Evolutionary conservation across 2,888 invertebrate species (phyloP), one percentile per base, ranked within the genome.

Genomic region (Drepana falcataria): DNA sequence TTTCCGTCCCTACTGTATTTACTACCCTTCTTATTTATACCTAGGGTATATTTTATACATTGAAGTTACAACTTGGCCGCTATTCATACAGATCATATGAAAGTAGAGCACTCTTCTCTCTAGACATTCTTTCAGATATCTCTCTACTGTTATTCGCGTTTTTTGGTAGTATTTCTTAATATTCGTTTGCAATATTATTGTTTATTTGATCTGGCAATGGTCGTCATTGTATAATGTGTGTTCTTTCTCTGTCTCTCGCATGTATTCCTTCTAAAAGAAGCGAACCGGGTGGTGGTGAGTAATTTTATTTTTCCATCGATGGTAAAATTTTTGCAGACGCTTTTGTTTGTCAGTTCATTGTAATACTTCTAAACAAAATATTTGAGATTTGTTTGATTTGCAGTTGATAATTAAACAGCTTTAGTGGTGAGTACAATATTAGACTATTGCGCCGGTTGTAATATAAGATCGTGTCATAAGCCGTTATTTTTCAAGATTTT

Each of bases 401-500:
- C 21, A 1, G 21, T 21, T 21, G 21, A 21, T 21, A 21, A 21
- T 21, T 21, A 21, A 21, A 21, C 21, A 21, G 21, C 21, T 21
- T 21, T 21, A 21, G 21, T 21, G 68, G 73, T 73, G 51, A 74
- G 70, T 71, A 55, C 21, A 21, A 21, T 21, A 21, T 21, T 21
- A 21, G 21, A 21, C 21, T 21, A 21, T 59, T 60, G 47, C 48
- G 48, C 62, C 67, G 64, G 66, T 62, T 65, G 48, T 60, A 62
- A 61, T 63, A 64, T 60, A 60, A 56, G 59, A 68, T 64, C 60
- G 64, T 63, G 59, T 44, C 57, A 63, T 65, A 70, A 71, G 85
- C 89, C 89, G 89, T 90, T 90, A 90, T 83, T 88, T 88, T 90
- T 88, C 79, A 85, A 87, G 81, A 87, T 85, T 79, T 74, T 75